A percentile compares a stretch with the other conserved stretches of the same genome.
phyloP scores from a whole-genome alignment of 2,888 invertebrate genomes.

The Neoaliturus tenellus region DNA sequence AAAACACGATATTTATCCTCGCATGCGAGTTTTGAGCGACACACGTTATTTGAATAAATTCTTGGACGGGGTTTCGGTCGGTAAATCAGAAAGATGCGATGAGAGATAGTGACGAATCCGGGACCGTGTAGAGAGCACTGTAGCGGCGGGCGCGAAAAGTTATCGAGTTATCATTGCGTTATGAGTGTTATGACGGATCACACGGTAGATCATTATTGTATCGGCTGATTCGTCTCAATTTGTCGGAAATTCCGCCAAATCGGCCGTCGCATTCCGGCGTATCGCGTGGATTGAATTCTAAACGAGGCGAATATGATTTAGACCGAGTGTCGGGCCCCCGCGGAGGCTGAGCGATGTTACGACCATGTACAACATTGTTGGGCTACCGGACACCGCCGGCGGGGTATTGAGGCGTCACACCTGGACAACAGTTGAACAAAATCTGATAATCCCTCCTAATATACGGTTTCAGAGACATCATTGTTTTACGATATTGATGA shows the following conservation, averaged over 20 bases:
- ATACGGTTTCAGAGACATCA: no score
- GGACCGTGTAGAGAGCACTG: not conserved
- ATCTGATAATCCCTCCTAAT: no score
- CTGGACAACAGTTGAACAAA: no score
- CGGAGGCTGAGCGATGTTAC: not conserved
- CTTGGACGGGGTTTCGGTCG: constrained; percentile 11
- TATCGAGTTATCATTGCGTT: not conserved
- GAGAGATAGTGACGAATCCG: not conserved
- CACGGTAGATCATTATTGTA: not conserved
- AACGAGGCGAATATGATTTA: constrained; percentile 26
- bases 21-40: constrained; percentile 20
- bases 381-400: not conserved
- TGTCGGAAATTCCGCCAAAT: constrained; percentile 29
- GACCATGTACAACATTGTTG: not conserved
- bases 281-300: constrained; percentile 29
- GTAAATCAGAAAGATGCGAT: constrained; percentile 27
- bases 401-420: not conserved
- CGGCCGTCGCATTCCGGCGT: not conserved
- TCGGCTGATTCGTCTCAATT: constrained; percentile 38
- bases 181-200: constrained; percentile 5
- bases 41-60: constrained; percentile 36
- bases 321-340: not conserved
- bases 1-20: constrained; percentile 33
- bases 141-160: not conserved
- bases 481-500: no score